phyloP scores from a whole-genome alignment of 1,140 invertebrate genomes.

The Cydia splendana region DNA sequence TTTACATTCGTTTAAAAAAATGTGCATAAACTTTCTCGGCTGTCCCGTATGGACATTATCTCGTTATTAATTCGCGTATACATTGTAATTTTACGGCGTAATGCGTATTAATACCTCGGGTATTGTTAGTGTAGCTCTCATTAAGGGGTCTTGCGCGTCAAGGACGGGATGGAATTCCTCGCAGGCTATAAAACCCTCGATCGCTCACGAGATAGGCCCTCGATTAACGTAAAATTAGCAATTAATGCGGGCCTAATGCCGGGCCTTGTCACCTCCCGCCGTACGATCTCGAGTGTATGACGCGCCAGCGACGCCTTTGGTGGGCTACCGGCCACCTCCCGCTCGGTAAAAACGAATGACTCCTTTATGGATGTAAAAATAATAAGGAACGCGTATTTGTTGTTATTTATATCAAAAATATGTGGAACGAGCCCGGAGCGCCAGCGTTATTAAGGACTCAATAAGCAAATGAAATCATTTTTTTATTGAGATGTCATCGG shows the following conservation, averaged over 20 bases:
- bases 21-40: constrained; percentile 41
- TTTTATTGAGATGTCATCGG: constrained; percentile 79
- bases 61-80: constrained; percentile 53
- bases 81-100: constrained; percentile 60
- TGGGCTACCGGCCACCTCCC: constrained; percentile 60
- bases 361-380: constrained; percentile 52
- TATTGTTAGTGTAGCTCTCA: constrained; percentile 51
- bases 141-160: constrained; percentile 45
- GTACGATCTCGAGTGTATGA: constrained; percentile 48
- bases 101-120: constrained; percentile 49
- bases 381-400: constrained; percentile 61
- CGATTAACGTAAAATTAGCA: constrained; percentile 46
- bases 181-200: constrained; percentile 44
- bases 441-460: constrained; percentile 76
- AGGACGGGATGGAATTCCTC: constrained; percentile 51
- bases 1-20: constrained; percentile 47
- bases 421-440: constrained; percentile 57
- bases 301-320: constrained; percentile 53
- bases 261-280: constrained; percentile 43
- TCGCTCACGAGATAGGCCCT: constrained; percentile 39
- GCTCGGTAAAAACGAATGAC: constrained; percentile 44
- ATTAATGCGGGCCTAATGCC: constrained; percentile 48
- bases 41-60: constrained; percentile 44
- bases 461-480: constrained; percentile 80
- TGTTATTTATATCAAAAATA: constrained; percentile 68